Percentiles rank a stretch among this genome's conserved stretches.
These are phyloP conservation scores for Seira ritae DNA, from an alignment of 2,888 invertebrate species.

Conservation along the genomic window DNA sequence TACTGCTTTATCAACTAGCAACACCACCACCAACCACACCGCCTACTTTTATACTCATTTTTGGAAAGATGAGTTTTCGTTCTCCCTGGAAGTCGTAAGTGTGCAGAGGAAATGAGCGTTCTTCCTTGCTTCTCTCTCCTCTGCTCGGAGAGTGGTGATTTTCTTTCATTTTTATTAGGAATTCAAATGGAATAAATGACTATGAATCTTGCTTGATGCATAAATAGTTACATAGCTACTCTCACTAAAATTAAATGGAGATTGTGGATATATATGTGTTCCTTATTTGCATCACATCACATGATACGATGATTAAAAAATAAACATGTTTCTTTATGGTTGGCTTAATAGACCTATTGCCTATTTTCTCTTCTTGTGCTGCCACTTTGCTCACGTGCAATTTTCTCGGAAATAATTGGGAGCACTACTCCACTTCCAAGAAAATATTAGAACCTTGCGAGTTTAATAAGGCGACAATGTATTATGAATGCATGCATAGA, in stretches of 20 bases:
- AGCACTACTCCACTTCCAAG: no score
- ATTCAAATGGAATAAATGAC: background rate
- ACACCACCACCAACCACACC: background rate
- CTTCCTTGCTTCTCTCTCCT: slow-evolving; percentile 42
- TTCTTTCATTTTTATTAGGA: slow-evolving; percentile 31
- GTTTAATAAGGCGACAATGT: no score
- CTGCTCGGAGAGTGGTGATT: slow-evolving; percentile 18
- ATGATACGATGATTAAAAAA: slow-evolving; percentile 1
- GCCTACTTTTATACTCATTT: slow-evolving; percentile 32
- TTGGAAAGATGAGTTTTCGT: background rate
- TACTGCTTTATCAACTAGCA: slow-evolving; percentile 9
- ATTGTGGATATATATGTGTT: background rate
- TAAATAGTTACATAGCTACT: background rate
- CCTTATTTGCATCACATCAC: slow-evolving; percentile 12
- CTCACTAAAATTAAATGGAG: background rate
- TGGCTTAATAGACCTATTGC: background rate
- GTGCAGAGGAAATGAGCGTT: slow-evolving; percentile 58
- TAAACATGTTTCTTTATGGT: slow-evolving; percentile 8
- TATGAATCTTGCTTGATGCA: background rate
- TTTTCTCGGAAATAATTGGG: slow-evolving; percentile 6
- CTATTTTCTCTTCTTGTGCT: background rate
- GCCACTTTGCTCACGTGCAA: background rate
- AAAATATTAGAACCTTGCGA: no score
- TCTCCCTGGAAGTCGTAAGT: slow-evolving; percentile 57
- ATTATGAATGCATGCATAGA: no score